A percentile compares a stretch with the other conserved stretches of the same genome.
phyloP scores from a whole-genome alignment of 2,797 vertebrate genomes.

The Ispidina picta region DNA sequence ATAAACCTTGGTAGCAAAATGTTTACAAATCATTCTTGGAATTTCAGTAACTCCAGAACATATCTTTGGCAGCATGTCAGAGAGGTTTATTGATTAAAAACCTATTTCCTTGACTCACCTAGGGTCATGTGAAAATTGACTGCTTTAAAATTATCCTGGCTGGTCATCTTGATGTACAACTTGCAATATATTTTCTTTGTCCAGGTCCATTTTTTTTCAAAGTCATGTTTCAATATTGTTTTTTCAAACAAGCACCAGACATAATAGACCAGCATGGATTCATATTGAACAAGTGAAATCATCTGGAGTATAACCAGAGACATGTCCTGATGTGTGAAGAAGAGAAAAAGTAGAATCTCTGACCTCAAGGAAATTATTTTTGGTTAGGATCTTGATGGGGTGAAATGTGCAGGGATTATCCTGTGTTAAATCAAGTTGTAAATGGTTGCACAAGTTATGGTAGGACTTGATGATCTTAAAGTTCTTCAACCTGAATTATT shows the following conservation, averaged over 20 bases:
- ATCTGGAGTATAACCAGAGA: background rate
- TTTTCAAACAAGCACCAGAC: accelerated
- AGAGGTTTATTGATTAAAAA: background rate
- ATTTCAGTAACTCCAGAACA: background rate
- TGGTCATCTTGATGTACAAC: background rate
- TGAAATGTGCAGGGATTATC: background rate
- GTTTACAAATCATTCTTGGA: background rate
- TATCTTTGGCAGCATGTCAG: background rate
- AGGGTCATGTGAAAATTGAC: background rate
- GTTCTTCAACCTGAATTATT: too few relatives aligned
- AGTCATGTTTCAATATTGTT: background rate
- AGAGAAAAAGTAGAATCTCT: background rate
- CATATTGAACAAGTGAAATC: background rate
- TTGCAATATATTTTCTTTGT: background rate
- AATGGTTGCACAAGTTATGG: background rate
- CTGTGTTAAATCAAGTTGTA: background rate
- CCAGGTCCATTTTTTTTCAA: background rate
- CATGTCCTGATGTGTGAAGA: background rate
- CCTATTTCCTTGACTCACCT: background rate
- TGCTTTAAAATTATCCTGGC: background rate
- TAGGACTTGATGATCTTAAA: too few relatives aligned
- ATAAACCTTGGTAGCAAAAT: background rate
- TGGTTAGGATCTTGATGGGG: background rate
- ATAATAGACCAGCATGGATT: background rate
- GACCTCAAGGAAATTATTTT: background rate